Evolutionary conservation across 2,113 vertebrate species (phyloP).

Genomic region (Perca fluviatilis): DNA sequence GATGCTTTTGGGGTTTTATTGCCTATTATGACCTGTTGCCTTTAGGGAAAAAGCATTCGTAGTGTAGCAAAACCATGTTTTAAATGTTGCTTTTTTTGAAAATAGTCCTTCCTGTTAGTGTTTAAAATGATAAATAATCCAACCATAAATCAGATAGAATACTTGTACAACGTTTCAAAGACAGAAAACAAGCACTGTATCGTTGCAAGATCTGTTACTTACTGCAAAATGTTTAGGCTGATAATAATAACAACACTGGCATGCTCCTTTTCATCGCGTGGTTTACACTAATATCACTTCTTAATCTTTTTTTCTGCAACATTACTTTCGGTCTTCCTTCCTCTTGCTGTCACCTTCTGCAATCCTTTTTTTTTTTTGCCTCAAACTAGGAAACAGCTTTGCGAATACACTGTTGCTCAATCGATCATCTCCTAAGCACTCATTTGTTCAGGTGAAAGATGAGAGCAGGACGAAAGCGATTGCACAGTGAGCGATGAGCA

Average conservation of each 20-base stretch:
- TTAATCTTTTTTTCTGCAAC: background rate
- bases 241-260: background rate
- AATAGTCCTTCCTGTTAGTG: background rate
- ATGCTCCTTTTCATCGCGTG: background rate
- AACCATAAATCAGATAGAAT: background rate
- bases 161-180: background rate
- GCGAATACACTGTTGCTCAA: background rate
- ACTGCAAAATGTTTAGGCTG: background rate
- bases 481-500: background rate
- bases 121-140: background rate
- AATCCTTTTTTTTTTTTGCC: background rate
- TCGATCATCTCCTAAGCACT: background rate
- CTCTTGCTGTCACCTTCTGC: background rate
- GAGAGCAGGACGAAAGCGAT: background rate
- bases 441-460: slow-evolving; percentile 31
- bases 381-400: background rate
- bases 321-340: background rate
- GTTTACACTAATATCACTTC: background rate
- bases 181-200: no score
- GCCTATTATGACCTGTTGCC: no score
- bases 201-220: background rate
- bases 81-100: no score
- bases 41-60: no score
- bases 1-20: no score
- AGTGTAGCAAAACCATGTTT: no score